These are phyloP conservation scores for Acrocephalus scirpaceus DNA, from an alignment of 2,797 vertebrate genomes.

Conservation along the genomic window DNA sequence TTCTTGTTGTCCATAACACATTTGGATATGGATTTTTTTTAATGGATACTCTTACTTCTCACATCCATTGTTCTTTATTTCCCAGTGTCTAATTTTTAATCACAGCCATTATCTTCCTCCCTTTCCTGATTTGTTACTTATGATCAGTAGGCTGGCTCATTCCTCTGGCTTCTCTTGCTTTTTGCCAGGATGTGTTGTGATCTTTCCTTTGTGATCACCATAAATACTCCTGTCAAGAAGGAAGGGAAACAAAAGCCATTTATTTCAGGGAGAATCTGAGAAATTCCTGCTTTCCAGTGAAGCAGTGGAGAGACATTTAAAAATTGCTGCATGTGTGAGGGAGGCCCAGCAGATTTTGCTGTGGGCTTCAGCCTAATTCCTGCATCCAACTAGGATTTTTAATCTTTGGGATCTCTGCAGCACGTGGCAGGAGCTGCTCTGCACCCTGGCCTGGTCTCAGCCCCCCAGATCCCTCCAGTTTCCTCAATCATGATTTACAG, in stretches of 20 bases:
- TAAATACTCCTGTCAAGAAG: constrained; percentile 37
- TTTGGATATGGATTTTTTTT: constrained; percentile 35
- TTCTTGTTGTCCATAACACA: constrained; percentile 2
- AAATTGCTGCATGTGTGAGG: not conserved
- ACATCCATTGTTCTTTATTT: constrained; percentile 21
- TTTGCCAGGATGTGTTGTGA: constrained; percentile 15
- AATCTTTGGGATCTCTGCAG: not conserved
- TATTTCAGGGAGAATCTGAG: not conserved
- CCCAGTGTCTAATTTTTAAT: constrained; percentile 44
- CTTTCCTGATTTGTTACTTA: constrained; percentile 28
- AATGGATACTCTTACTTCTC: constrained; percentile 7
- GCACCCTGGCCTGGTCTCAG: not conserved
- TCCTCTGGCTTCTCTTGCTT: not conserved
- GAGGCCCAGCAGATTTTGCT: not conserved
- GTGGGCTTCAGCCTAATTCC: not conserved
- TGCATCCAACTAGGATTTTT: not conserved
- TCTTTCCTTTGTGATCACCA: constrained; percentile 48
- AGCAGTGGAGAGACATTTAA: not conserved
- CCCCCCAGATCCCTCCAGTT: not conserved
- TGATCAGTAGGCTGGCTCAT: not conserved
- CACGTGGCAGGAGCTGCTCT: not conserved
- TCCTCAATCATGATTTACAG: not conserved
- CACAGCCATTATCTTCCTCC: constrained; percentile 33
- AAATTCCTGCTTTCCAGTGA: not conserved
- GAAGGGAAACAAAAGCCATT: constrained; percentile 23